These are phyloP conservation scores for Spodoptera litura DNA, from an alignment of 1,140 invertebrate species.

Conservation along the genomic window DNA sequence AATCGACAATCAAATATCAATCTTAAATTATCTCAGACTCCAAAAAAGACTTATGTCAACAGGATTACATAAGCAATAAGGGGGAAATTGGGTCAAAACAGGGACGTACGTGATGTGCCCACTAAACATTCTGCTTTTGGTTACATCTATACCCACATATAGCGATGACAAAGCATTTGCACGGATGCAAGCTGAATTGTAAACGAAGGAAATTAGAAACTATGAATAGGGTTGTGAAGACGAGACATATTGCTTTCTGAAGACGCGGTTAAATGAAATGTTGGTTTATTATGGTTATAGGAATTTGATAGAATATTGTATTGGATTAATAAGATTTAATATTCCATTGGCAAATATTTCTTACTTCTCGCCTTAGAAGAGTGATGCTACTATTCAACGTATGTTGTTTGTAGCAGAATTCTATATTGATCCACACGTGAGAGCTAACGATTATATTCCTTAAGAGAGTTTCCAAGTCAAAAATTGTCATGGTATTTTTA, in stretches of 20 bases:
- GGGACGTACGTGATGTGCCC: slow-evolving; percentile 35
- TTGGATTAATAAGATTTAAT: not conserved
- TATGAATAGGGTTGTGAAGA: not conserved
- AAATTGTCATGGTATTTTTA: no score
- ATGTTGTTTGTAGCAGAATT: no score
- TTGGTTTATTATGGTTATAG: not conserved
- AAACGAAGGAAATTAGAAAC: slow-evolving; percentile 27
- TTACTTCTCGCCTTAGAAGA: not conserved
- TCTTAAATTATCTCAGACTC: slow-evolving; percentile 37
- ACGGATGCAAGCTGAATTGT: slow-evolving; percentile 33
- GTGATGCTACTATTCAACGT: not conserved
- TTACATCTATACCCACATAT: slow-evolving; percentile 24
- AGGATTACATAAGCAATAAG: slow-evolving; percentile 50
- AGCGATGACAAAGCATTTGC: slow-evolving; percentile 30
- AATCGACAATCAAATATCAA: slow-evolving; percentile 30
- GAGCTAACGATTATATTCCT: no score
- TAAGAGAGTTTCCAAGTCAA: no score
- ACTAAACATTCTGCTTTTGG: slow-evolving; percentile 35
- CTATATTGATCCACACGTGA: not conserved
- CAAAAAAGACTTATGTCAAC: slow-evolving; percentile 50
- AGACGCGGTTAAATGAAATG: not conserved
- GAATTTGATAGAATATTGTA: no score
- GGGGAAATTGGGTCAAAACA: slow-evolving; percentile 45
- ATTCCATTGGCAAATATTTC: slow-evolving; percentile 1
- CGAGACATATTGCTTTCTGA: no score